Base-by-base conservation (phyloP, 2,113 vertebrate species). In the Apistogramma diplotaenia region DNA sequence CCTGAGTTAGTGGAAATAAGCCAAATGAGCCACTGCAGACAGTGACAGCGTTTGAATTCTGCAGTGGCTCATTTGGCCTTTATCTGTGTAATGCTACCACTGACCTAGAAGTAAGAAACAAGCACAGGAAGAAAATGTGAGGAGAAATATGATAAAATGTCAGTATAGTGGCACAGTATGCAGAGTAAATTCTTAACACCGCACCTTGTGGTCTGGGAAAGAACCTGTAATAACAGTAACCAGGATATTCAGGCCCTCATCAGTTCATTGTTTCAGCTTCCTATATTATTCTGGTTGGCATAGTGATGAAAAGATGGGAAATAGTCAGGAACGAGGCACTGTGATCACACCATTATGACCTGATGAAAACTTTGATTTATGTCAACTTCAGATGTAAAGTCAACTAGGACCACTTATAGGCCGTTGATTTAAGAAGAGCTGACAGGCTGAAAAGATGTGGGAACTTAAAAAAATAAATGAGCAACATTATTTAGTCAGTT, bases 181-280 rank as follows among this genome's bases (percentile, higher is more conserved):
- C n/a, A 37, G 11, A 58, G 27, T 29, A 12, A 76, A 61, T 27
- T 19, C 51, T 62, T 35, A 79, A 60, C 31, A 43, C 29, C 16
- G 54, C 29, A n/a, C 25, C 55, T 57, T 83, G 76, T 81, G 76
- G 61, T 83, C 71, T 61, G 62, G 23, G 74, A 83, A 67, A 21
- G 84, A 85, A 65, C 78, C 37, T 18, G 15, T 73, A 87, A 87
- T 78, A 79, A 55, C 61, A 72, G 91, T 92, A 89, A 83, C 88
- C 91, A 93, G 91, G 91, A 93, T 86, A 89, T 83, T 85, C 78
- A 62, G 59, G 79, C 33, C 82, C 37, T 87, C 89, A 86, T 92
- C 89, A 89, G 82, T 89, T 90, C 91, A 91, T 93, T 93, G 91
- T 93, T 89, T 80, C 78, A 71, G 55, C 81, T 92, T 92, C 92